phyloP scores from a whole-genome alignment of 1,140 invertebrate genomes.

The Melipona quadrifasciata region DNA sequence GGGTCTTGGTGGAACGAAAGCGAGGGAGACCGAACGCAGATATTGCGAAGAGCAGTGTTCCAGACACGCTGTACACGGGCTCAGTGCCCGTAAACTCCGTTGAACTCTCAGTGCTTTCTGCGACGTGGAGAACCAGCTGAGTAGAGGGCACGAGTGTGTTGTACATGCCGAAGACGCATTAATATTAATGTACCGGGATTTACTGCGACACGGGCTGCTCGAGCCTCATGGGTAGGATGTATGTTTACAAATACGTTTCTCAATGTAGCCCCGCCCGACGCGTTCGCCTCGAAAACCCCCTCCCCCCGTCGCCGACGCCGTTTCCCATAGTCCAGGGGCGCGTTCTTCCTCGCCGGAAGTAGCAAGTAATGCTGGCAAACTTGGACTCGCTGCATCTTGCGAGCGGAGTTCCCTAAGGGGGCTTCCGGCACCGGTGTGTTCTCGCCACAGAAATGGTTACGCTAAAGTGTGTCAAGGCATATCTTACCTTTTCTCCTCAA shows the following conservation, averaged over 20 bases:
- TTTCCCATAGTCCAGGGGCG: slow-evolving; percentile 10
- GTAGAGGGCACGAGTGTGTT: slow-evolving; percentile 19
- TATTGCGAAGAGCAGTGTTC: slow-evolving; percentile 58
- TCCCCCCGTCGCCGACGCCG: neutral
- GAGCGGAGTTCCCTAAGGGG: slow-evolving; percentile 27
- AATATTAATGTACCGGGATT: slow-evolving; percentile 76
- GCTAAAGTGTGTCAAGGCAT: slow-evolving; percentile 48
- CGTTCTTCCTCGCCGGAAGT: slow-evolving; percentile 62
- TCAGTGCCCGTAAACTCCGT: slow-evolving; percentile 61
- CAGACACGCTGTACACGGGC: slow-evolving; percentile 26
- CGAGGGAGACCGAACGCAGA: slow-evolving; percentile 20
- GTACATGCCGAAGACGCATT: slow-evolving; percentile 75
- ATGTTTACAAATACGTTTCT: slow-evolving; percentile 73
- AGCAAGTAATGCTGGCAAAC: slow-evolving; percentile 59
- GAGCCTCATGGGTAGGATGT: slow-evolving; percentile 61
- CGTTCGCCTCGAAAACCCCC: neutral
- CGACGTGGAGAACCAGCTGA: slow-evolving; percentile 38
- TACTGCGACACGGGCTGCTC: slow-evolving; percentile 69
- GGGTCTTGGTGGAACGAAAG: slow-evolving; percentile 4
- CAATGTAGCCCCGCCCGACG: slow-evolving; percentile 31
- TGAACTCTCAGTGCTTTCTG: slow-evolving; percentile 63
- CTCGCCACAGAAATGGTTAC: slow-evolving; percentile 52
- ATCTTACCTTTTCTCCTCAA: slow-evolving; percentile 45
- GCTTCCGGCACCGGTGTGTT: slow-evolving; percentile 49
- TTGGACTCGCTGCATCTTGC: slow-evolving; percentile 61